phyloP scores from a whole-genome alignment of 2,113 vertebrate species.

The Eolophus roseicapilla region DNA sequence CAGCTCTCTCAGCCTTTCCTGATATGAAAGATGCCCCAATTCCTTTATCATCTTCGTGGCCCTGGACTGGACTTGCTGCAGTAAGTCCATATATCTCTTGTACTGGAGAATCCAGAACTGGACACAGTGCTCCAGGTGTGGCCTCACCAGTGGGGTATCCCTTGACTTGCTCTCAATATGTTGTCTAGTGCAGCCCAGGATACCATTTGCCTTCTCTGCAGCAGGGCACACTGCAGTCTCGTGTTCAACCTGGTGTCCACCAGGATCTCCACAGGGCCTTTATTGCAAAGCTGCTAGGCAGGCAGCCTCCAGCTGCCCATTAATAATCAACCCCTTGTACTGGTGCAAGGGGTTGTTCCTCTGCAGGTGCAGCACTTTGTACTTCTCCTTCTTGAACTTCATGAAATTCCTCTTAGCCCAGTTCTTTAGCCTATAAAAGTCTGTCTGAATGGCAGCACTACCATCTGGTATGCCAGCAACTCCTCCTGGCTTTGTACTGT shows the following conservation, averaged over 20 bases:
- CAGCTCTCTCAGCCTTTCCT: neutral
- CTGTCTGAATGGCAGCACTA: neutral
- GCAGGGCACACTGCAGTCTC: neutral
- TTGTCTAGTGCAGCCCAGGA: neutral
- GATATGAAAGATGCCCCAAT: neutral
- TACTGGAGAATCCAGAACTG: neutral
- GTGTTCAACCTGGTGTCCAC: neutral
- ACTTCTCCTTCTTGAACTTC: neutral
- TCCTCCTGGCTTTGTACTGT: neutral
- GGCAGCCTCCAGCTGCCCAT: neutral
- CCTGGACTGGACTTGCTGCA: neutral
- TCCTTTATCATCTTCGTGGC: neutral
- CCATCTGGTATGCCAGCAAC: neutral
- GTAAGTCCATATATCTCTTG: neutral
- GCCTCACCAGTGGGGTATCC: neutral
- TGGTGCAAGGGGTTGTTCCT: neutral
- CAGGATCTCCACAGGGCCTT: neutral
- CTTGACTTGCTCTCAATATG: neutral
- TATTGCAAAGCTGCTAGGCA: neutral
- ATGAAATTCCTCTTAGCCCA: neutral
- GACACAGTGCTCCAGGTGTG: neutral
- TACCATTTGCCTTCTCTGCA: neutral
- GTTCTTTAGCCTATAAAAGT: neutral
- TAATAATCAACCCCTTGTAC: neutral
- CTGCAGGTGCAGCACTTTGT: neutral